Conservation (phyloP, 2,888 invertebrate species). For the Cosmorhoe ocellata region DNA sequence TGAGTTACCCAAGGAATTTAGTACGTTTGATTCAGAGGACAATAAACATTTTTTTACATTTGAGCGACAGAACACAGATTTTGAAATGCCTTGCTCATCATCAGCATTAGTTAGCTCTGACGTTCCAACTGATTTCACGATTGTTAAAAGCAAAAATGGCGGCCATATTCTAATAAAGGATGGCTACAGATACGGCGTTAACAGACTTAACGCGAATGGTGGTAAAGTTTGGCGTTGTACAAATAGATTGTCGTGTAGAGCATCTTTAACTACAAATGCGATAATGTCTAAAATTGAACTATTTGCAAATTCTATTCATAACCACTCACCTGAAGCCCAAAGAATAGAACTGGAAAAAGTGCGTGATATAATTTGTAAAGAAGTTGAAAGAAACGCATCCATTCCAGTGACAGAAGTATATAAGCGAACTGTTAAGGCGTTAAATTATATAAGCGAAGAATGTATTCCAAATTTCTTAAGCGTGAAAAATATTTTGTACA, state of each 20-base stretch:
- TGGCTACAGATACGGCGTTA: not conserved
- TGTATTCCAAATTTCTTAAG: conserved; percentile 1
- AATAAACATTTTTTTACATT: too few relatives aligned
- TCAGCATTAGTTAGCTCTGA: too few relatives aligned
- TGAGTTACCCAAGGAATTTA: too few relatives aligned
- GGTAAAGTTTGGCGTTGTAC: too few relatives aligned
- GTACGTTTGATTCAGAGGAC: too few relatives aligned
- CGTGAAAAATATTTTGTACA: conserved; percentile 6
- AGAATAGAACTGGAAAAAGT: not conserved
- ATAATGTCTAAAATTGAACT: too few relatives aligned
- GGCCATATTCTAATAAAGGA: not conserved
- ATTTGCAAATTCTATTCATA: not conserved
- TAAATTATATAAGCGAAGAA: not conserved
- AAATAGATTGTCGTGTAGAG: too few relatives aligned
- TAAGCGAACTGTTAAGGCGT: not conserved
- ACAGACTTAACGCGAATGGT: not conserved
- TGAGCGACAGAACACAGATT: too few relatives aligned
- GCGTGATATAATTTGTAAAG: conserved; percentile 1
- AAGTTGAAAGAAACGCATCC: not conserved
- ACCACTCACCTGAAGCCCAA: conserved; percentile 1
- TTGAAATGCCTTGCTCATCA: too few relatives aligned
- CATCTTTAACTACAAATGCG: too few relatives aligned
- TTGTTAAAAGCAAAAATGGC: not conserved
- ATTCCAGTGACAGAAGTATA: not conserved
- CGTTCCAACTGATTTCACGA: too few relatives aligned